phyloP scores from a whole-genome alignment of 2,113 vertebrate species.

The Crocuta crocuta region DNA sequence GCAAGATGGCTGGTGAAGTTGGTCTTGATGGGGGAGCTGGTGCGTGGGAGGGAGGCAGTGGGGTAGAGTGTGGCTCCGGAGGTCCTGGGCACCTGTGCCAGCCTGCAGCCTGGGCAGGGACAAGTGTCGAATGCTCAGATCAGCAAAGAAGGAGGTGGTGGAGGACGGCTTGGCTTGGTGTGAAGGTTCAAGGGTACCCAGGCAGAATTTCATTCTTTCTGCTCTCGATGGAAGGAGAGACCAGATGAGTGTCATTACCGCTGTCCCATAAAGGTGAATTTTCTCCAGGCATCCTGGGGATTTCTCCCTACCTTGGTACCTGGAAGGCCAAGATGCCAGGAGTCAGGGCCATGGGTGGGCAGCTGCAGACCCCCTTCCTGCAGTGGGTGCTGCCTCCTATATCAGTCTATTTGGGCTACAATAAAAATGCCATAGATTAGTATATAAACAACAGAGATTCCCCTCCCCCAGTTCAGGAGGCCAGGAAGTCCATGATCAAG shows the following conservation, averaged over 20 bases:
- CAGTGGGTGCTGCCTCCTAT: background rate
- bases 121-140: background rate
- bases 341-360: background rate
- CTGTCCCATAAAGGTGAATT: background rate
- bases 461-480: background rate
- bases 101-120: fast-evolving
- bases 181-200: too few species aligned
- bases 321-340: background rate
- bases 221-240: fast-evolving
- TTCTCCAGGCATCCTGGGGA: background rate
- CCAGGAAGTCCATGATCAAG: background rate
- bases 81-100: background rate
- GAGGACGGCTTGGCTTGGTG: background rate
- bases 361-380: background rate
- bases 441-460: too few species aligned
- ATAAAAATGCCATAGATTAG: background rate
- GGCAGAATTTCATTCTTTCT: background rate
- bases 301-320: background rate
- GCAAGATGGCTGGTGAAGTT: background rate
- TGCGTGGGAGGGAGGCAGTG: background rate
- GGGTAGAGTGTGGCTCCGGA: background rate
- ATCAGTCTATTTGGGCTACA: background rate
- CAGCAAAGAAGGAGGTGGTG: background rate
- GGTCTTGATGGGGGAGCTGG: background rate
- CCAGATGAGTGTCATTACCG: background rate